These are phyloP conservation scores for Carettochelys insculpta DNA, from an alignment of 2,113 vertebrate genomes.

Conservation along the genomic window DNA sequence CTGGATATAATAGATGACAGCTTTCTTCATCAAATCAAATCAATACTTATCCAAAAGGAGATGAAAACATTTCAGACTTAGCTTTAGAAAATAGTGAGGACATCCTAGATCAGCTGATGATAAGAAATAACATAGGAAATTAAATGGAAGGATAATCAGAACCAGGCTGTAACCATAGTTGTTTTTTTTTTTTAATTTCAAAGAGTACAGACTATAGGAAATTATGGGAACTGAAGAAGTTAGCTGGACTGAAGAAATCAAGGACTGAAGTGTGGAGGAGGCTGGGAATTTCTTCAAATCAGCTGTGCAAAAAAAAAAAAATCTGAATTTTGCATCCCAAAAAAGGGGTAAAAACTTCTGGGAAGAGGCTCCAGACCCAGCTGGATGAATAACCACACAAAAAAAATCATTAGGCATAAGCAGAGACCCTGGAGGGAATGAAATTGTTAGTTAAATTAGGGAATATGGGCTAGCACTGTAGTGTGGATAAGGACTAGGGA, in stretches of 20 bases:
- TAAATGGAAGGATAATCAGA: neutral
- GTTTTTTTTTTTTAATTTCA: neutral
- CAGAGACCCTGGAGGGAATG: neutral
- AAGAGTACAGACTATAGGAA: neutral
- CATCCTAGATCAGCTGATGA: neutral
- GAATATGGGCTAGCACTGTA: neutral
- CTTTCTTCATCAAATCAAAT: neutral
- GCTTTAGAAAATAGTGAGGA: neutral
- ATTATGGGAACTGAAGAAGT: neutral
- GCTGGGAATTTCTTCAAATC: neutral
- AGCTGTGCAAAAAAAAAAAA: neutral
- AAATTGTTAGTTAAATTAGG: no score
- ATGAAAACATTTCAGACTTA: neutral
- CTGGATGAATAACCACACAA: neutral
- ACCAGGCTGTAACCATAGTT: neutral
- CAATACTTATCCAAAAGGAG: neutral
- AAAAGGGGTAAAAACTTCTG: neutral
- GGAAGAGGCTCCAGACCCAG: neutral
- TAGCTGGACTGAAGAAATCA: neutral
- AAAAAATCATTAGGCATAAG: neutral
- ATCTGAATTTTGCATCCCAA: neutral
- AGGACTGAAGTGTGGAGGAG: neutral
- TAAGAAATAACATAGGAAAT: neutral
- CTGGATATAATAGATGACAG: neutral
- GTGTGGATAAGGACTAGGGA: no score